A percentile compares a stretch with the other conserved stretches of the same genome.
phyloP scores from a whole-genome alignment of 2,113 vertebrate species.

The Neolamprologus cancellatus region DNA sequence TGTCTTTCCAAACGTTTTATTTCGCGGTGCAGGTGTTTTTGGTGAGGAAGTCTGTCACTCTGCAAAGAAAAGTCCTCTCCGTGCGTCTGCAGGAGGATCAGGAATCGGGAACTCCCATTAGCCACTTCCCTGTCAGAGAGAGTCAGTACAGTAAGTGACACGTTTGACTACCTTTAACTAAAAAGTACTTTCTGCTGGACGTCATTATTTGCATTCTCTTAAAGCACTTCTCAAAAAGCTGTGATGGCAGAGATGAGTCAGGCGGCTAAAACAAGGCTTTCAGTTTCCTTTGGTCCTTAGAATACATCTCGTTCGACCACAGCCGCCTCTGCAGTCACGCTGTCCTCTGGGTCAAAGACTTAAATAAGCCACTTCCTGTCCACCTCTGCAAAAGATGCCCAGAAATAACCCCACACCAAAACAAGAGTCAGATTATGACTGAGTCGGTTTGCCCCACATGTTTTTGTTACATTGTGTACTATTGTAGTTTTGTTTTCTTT shows the following conservation, averaged over 20 bases:
- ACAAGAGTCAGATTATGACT: background rate
- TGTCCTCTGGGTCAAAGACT: background rate
- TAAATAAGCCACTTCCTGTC: background rate
- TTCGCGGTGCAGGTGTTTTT: conserved; percentile 78
- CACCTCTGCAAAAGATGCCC: background rate
- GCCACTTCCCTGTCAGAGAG: conserved; percentile 86
- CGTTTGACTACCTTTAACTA: background rate
- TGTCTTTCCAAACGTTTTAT: background rate
- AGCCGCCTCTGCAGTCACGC: background rate
- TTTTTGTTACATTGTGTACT: rapidly evolving
- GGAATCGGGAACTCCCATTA: conserved; percentile 61
- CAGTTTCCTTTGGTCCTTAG: background rate
- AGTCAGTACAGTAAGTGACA: conserved; percentile 86
- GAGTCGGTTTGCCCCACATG: background rate
- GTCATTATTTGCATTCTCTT: background rate
- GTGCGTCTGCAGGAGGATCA: conserved; percentile 71
- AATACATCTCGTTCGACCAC: background rate
- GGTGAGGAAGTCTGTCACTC: conserved; percentile 78
- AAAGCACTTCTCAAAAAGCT: background rate
- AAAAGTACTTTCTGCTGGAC: background rate
- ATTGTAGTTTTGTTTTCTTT: background rate
- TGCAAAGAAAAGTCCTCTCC: conserved; percentile 88
- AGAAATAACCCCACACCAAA: background rate
- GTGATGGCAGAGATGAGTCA: background rate
- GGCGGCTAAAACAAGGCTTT: background rate